Evolutionary conservation across 2,888 invertebrate species (phyloP).

Genomic region (Furcula furcula): DNA sequence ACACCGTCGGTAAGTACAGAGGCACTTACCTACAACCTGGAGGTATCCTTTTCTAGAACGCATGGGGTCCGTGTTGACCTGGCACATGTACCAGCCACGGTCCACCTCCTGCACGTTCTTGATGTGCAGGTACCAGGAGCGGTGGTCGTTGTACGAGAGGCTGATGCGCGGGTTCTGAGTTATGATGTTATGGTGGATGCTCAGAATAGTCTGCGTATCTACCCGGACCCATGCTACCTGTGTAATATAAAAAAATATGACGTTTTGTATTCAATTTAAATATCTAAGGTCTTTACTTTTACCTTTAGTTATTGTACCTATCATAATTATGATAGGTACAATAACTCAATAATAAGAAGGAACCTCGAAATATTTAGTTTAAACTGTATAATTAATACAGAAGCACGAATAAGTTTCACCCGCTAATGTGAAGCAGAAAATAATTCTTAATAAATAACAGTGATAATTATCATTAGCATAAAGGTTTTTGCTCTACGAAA

Average conservation of each 20-base stretch:
- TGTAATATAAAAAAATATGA: conserved; percentile 1
- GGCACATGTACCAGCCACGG: conserved; percentile 96
- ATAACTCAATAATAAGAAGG: conserved; percentile 13
- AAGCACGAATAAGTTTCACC: too few relatives aligned
- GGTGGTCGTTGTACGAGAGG: conserved; percentile 93
- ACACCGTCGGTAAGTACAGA: too few relatives aligned
- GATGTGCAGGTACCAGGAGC: conserved; percentile 95
- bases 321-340: too few relatives aligned
- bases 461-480: too few relatives aligned
- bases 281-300: background rate
- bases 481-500: too few relatives aligned
- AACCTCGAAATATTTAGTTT: too few relatives aligned
- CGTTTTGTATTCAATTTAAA: conserved; percentile 14
- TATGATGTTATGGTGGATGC: conserved; percentile 95
- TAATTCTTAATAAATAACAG: too few relatives aligned
- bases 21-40: conserved; percentile 95
- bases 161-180: conserved; percentile 95
- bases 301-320: too few relatives aligned
- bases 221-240: conserved; percentile 97
- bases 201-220: conserved; percentile 95
- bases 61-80: conserved; percentile 97
- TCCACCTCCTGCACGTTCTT: conserved; percentile 93
- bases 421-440: too few relatives aligned
- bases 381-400: too few relatives aligned
- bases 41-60: conserved; percentile 93